These are phyloP conservation scores for cattle (Bos taurus) DNA, from an alignment of 2,113 vertebrate genomes.

Conservation along the genomic window ARS-UCD2.0 NC_037350.1:3482501-3483000, in stretches of 20 bases:
- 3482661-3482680: neutral
- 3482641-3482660: neutral
- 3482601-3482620: neutral
- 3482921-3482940: neutral
- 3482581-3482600: neutral
- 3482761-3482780: neutral
- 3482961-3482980: neutral
- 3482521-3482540: neutral
- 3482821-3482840: no score
- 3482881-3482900: neutral
- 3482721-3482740: neutral
- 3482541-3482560: neutral
- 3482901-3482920: neutral
- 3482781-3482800: fast-evolving
- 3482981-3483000: neutral
- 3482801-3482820: neutral
- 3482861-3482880: neutral
- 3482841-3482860: neutral
- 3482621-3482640: neutral
- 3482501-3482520: neutral
- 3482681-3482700: neutral
- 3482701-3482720: neutral
- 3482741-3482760: neutral
- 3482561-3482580: neutral
- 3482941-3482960: neutral